Conservation (phyloP, 2,888 invertebrate genomes). For the Drosophila anceps region DNA sequence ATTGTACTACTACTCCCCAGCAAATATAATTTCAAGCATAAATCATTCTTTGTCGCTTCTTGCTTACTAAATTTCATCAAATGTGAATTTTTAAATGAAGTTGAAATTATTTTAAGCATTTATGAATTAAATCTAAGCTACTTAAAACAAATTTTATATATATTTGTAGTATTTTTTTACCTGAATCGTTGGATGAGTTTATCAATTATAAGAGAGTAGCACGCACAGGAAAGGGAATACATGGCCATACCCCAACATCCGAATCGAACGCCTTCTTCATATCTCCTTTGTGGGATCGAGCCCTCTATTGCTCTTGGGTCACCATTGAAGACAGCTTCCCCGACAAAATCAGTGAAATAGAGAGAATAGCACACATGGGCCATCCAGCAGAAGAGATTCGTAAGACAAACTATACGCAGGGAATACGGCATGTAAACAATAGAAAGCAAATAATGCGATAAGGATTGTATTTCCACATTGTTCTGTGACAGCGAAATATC, state of each 20-base stretch:
- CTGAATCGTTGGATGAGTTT: conserved; percentile 91
- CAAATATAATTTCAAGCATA: too few relatives aligned
- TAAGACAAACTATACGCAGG: conserved; percentile 93
- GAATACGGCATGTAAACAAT: conserved; percentile 97
- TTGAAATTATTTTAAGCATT: neutral
- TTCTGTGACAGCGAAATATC: conserved; percentile 33
- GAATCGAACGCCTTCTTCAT: conserved; percentile 96
- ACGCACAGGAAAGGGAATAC: conserved; percentile 97
- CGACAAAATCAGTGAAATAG: conserved; percentile 97
- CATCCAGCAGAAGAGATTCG: conserved; percentile 99
- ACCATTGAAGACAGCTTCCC: conserved; percentile 84
- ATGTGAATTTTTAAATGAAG: too few relatives aligned
- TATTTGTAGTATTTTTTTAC: conserved; percentile 83
- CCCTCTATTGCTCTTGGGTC: conserved; percentile 90
- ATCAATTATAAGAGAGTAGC: conserved; percentile 96
- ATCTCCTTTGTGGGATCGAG: conserved; percentile 88
- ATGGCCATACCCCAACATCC: conserved; percentile 99
- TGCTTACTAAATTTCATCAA: too few relatives aligned
- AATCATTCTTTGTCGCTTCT: too few relatives aligned
- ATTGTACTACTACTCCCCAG: too few relatives aligned
- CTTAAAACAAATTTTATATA: neutral
- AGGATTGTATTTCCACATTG: conserved; percentile 85
- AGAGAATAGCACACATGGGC: conserved; percentile 98
- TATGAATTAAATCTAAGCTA: neutral
- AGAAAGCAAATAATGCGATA: conserved; percentile 93